Base-by-base conservation (phyloP, 2,797 vertebrate genomes). In the Anableps anableps region DNA sequence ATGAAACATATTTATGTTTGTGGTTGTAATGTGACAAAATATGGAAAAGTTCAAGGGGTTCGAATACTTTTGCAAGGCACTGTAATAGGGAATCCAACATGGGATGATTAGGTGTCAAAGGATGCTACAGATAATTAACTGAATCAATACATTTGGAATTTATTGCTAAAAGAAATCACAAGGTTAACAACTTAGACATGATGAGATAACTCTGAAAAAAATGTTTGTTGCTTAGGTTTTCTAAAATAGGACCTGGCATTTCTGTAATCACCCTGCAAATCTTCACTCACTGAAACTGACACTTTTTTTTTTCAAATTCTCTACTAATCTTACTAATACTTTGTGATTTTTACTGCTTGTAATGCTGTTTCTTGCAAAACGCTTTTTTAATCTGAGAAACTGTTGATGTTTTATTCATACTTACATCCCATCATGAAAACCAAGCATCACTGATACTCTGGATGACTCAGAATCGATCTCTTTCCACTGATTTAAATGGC, bases 401-500 rank as follows among this genome's bases (percentile, higher is more conserved):
- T 29, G 51, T 83, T 51, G 48, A 79, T 72, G 80, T 80, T 86
- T 86, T 86, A 86, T 84, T 84, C 89, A 83, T 79, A 80, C 82
- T 80, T 89, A 85, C 79, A 82, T 75, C 74, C 53, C 77, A 83
- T 88, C 88, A 91, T 89, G 87, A 87, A 90, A 92, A 85, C 41
- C 79, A 78, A 79, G 70, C 79, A 64, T 89, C 85, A 81, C 81
- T 75, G 75, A 93, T 83, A 87, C 75, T 43, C 78, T 85, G 66
- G 80, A 87, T 74, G 88, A 86, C 89, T 91, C 77, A 1, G 23
- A 31, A 94, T 94, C 77, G 86, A 95, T 91, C 60, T 17, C 55
- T 83, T 72, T 70, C 72, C 51, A 31, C 90, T 91, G 91, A 93
- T 93, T 91, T 91, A 92, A 93, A 93, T 88, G 89, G 77, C 88